A percentile compares a stretch with the other conserved stretches of the same genome.
These are phyloP conservation scores for Boulengerochromis microlepis DNA, from an alignment of 2,113 vertebrate genomes.

Conservation along the genomic window DNA sequence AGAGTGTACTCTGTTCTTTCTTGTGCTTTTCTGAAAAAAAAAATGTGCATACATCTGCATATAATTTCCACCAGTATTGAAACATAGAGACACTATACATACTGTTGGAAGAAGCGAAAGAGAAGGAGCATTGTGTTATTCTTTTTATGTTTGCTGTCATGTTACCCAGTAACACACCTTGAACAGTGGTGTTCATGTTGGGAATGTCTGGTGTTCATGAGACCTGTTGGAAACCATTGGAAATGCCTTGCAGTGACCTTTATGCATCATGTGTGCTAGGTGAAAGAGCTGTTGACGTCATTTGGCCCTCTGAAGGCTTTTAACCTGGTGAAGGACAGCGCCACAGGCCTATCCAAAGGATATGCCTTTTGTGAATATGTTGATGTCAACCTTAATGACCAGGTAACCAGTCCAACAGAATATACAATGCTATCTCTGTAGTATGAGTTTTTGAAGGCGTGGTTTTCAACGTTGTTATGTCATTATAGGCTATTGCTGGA, in stretches of 20 bases:
- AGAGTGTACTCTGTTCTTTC: background rate
- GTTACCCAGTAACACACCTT: background rate
- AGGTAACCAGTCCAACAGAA: conserved; percentile 65
- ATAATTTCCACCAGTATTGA: background rate
- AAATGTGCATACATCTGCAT: background rate
- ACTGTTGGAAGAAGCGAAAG: background rate
- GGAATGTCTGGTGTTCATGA: background rate
- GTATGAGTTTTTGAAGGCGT: background rate
- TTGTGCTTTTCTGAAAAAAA: fast-evolving
- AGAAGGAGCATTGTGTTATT: background rate
- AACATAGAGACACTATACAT: background rate
- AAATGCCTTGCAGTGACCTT: background rate
- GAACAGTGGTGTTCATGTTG: background rate
- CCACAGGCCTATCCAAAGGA: conserved; percentile 88
- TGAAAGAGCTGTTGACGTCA: conserved; percentile 87
- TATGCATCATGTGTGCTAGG: conserved; percentile 58
- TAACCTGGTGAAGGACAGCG: conserved; percentile 91
- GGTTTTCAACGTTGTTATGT: background rate
- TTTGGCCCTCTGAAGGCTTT: conserved; percentile 91
- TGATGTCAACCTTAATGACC: conserved; percentile 89
- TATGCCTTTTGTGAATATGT: conserved; percentile 95
- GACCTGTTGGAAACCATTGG: background rate
- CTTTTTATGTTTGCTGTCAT: background rate
- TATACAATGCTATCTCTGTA: background rate
- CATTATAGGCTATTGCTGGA: conserved; percentile 81